Evolutionary conservation across 2,113 vertebrate species (phyloP).

Genomic region (Archocentrus centrarchus): DNA sequence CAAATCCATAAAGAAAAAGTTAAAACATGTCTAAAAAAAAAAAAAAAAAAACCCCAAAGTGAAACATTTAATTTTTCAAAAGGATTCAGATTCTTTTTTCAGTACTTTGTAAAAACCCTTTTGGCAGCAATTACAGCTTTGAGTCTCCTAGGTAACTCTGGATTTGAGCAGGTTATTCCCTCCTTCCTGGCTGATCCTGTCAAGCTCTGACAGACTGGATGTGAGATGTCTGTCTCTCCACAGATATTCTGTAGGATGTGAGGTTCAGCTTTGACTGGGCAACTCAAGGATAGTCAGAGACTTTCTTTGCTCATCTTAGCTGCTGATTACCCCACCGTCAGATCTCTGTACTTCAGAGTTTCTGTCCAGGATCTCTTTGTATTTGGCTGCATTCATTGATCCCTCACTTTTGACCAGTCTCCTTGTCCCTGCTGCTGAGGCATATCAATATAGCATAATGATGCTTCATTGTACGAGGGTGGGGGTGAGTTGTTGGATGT

Average conservation of each 20-base stretch:
- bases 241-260: neutral
- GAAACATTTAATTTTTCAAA: neutral
- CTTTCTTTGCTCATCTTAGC: neutral
- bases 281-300: neutral
- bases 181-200: neutral
- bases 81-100: neutral
- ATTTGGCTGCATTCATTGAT: too few relatives aligned
- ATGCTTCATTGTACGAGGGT: too few relatives aligned
- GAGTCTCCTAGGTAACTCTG: neutral
- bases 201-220: neutral
- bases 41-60: neutral
- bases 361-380: neutral
- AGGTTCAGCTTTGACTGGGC: neutral
- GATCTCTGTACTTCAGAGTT: neutral
- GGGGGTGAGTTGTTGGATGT: too few relatives aligned
- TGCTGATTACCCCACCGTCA: neutral
- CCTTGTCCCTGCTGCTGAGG: too few relatives aligned
- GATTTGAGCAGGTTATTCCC: neutral
- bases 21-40: neutral
- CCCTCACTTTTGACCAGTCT: too few relatives aligned
- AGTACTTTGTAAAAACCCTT: neutral
- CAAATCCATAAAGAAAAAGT: neutral
- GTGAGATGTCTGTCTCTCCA: neutral
- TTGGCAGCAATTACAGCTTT: neutral
- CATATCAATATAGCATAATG: too few relatives aligned